Conservation (phyloP, 2,888 invertebrate species). For the Apamea sordens region DNA sequence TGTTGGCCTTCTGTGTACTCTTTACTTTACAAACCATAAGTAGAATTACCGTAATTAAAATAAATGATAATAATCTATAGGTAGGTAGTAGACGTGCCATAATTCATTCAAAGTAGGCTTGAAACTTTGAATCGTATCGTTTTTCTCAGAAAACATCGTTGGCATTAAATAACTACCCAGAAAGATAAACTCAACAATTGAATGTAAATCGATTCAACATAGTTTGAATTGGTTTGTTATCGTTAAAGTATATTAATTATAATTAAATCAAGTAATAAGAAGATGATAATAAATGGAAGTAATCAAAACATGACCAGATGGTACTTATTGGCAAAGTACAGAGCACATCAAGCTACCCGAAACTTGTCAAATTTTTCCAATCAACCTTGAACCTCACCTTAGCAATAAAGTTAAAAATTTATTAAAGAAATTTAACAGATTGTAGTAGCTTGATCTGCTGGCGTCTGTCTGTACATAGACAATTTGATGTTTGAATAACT, state of each 20-base stretch:
- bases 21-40: not conserved
- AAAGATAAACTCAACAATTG: constrained; percentile 19
- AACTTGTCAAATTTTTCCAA: no score
- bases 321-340: no score
- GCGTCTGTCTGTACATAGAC: not conserved
- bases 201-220: not conserved
- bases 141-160: constrained; percentile 28
- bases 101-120: not conserved
- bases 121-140: not conserved
- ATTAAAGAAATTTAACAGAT: no score
- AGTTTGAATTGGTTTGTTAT: not conserved
- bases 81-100: constrained; percentile 3
- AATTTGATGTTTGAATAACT: not conserved
- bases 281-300: not conserved
- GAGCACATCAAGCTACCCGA: no score
- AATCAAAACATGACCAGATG: not conserved
- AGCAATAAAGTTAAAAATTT: no score
- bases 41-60: not conserved
- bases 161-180: not conserved
- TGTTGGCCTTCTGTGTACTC: not conserved
- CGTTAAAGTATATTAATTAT: not conserved
- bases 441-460: no score
- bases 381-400: no score
- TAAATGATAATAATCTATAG: not conserved
- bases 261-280: constrained; percentile 11